Percentiles rank a stretch among this genome's conserved stretches.
Evolutionary conservation across 2,888 invertebrate species (phyloP).

Genomic region (Hirtodrosophila confusa): DNA sequence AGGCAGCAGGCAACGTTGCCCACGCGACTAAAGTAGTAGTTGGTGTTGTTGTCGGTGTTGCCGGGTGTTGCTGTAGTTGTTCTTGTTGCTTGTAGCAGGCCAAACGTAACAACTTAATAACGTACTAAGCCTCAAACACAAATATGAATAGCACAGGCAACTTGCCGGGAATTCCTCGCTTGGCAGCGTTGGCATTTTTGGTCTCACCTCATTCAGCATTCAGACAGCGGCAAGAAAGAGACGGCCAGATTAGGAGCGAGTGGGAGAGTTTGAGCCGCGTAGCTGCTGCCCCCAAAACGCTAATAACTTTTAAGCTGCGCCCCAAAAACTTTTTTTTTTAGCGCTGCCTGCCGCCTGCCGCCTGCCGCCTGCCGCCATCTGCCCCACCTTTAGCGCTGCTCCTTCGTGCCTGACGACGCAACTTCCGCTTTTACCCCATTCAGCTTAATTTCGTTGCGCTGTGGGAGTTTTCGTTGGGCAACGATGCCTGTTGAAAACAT

Average conservation of each 20-base stretch:
- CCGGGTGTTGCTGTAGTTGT: conserved; percentile 27
- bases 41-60: conserved; percentile 22
- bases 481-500: conserved; percentile 68
- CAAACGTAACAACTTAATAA: conserved; percentile 80
- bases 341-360: conserved; percentile 14
- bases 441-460: conserved; percentile 65
- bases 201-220: conserved; percentile 67
- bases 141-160: conserved; percentile 76
- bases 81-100: conserved; percentile 69
- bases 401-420: conserved; percentile 69
- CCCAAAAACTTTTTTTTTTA: conserved; percentile 61
- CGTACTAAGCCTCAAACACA: conserved; percentile 80
- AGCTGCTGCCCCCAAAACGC: conserved; percentile 67
- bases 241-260: conserved; percentile 1
- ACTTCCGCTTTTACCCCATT: conserved; percentile 75
- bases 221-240: conserved; percentile 27
- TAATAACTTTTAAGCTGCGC: conserved; percentile 79
- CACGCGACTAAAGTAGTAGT: conserved; percentile 56
- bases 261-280: conserved; percentile 17
- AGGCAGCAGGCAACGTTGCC: conserved; percentile 33
- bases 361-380: too few relatives aligned
- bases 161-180: conserved; percentile 47
- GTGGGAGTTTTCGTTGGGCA: conserved; percentile 50
- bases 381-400: conserved; percentile 18
- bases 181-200: conserved; percentile 66